Conservation (phyloP, 2,888 invertebrate species). For the Cosmia pyralina region DNA sequence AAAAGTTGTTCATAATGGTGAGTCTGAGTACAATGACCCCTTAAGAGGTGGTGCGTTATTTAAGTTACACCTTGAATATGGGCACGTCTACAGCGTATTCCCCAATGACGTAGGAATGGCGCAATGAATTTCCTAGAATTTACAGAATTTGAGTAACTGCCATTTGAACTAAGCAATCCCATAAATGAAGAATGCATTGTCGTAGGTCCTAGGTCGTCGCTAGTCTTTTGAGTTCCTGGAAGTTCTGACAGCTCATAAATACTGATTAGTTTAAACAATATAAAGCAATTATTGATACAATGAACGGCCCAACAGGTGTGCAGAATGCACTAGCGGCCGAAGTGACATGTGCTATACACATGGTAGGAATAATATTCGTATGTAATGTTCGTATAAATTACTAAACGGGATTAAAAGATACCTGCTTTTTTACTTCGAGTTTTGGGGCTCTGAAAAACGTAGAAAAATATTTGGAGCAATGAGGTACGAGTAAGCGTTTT, state of each 20-base stretch:
- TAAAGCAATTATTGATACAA: slow-evolving; percentile 49
- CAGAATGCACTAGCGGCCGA: slow-evolving; percentile 27
- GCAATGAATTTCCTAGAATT: background rate
- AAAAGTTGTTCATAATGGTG: too few relatives aligned
- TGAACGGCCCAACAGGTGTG: slow-evolving; percentile 42
- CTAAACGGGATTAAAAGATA: background rate
- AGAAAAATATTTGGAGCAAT: too few relatives aligned
- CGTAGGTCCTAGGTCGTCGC: background rate
- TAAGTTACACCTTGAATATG: too few relatives aligned
- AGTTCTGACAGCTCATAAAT: slow-evolving; percentile 33
- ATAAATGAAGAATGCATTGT: background rate
- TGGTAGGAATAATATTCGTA: slow-evolving; percentile 26
- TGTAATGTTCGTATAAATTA: slow-evolving; percentile 14
- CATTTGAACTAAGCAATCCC: background rate
- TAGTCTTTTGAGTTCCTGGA: slow-evolving; percentile 27
- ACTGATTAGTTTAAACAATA: slow-evolving; percentile 42
- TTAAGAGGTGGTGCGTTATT: too few relatives aligned
- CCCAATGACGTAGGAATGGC: background rate
- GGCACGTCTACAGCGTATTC: background rate
- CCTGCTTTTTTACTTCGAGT: background rate
- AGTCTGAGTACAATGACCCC: too few relatives aligned
- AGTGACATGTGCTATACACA: slow-evolving; percentile 27
- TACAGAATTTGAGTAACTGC: background rate
- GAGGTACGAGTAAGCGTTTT: background rate
- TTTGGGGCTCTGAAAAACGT: too few relatives aligned